A percentile compares a stretch with the other conserved stretches of the same genome.
These are phyloP conservation scores for Chrysotoxum bicinctum DNA, from an alignment of 2,888 invertebrate species.

Conservation along the genomic window DNA sequence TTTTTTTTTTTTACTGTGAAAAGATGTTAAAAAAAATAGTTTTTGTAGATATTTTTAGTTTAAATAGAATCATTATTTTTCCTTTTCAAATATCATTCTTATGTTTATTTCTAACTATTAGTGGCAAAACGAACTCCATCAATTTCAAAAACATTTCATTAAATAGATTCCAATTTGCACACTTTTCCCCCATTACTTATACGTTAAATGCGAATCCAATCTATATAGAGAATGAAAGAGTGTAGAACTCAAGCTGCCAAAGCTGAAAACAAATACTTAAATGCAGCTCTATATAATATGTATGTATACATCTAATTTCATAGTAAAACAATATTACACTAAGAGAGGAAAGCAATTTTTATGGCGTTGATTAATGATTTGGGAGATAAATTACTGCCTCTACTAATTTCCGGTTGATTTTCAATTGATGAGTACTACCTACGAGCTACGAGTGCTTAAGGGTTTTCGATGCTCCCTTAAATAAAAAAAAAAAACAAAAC, in stretches of 20 bases:
- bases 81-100: not conserved
- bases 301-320: not conserved
- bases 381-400: constrained; percentile 71
- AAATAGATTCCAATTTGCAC: constrained; percentile 57
- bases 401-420: constrained; percentile 72
- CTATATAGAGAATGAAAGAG: constrained; percentile 18
- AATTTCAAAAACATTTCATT: constrained; percentile 63
- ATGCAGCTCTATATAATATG: not conserved
- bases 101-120: not conserved
- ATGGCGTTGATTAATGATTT: constrained; percentile 73
- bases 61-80: not conserved
- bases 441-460: constrained; percentile 31
- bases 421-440: constrained; percentile 70
- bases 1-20: no score
- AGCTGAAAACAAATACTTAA: constrained; percentile 40
- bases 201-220: constrained; percentile 67
- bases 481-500: not conserved
- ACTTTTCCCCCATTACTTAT: constrained; percentile 49
- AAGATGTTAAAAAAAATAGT: no score
- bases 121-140: constrained; percentile 41
- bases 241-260: constrained; percentile 18
- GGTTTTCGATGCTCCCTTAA: constrained; percentile 32
- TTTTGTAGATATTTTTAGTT: no score
- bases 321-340: constrained; percentile 51
- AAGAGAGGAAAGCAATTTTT: constrained; percentile 67